phyloP scores from a whole-genome alignment of 2,888 invertebrate species.

The Rhyacophila evoluta region DNA sequence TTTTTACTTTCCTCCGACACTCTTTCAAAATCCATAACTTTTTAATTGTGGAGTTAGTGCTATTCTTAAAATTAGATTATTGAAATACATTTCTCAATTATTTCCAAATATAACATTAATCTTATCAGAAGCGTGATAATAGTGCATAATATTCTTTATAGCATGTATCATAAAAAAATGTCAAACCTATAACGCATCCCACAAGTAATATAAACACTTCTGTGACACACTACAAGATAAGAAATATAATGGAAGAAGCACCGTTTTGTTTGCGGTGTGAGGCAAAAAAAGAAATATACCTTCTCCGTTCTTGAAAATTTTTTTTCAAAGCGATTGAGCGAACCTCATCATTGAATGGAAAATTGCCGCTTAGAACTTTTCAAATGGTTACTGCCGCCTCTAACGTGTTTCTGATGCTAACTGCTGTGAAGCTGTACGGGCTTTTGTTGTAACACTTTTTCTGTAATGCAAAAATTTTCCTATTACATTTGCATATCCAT shows the following conservation, averaged over 20 bases:
- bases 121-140: background rate
- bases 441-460: background rate
- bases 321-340: background rate
- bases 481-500: no score
- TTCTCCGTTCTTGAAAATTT: background rate
- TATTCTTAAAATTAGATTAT: no score
- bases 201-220: background rate
- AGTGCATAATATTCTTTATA: background rate
- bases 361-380: constrained; percentile 22
- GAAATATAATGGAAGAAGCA: background rate
- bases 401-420: constrained; percentile 19
- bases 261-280: background rate
- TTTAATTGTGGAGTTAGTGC: no score
- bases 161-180: background rate
- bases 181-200: background rate
- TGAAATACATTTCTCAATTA: no score
- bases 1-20: no score
- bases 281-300: background rate
- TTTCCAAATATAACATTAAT: background rate
- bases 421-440: background rate
- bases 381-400: background rate
- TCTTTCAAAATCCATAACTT: no score
- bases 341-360: constrained; percentile 24
- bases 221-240: background rate
- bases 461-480: background rate